Evolutionary conservation across 2,113 vertebrate species (phyloP).

Genomic region (Notarius quadriscutis): DNA sequence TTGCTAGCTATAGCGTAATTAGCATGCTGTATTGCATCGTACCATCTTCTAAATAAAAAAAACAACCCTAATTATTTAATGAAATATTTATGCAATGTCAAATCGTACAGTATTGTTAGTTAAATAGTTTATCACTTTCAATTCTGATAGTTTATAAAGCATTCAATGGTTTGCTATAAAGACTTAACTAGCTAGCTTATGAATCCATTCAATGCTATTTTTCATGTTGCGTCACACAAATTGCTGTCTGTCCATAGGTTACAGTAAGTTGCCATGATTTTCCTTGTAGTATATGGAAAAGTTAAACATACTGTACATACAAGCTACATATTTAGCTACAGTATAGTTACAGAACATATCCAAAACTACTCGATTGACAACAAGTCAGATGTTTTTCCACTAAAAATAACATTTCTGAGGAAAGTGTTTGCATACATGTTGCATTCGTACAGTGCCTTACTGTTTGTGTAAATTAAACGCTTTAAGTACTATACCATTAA

Average conservation of each 20-base stretch:
- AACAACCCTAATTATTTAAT: background rate
- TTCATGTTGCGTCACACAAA: background rate
- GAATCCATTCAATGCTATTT: background rate
- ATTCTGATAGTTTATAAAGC: background rate
- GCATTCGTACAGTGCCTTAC: no score
- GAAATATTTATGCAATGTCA: background rate
- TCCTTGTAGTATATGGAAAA: no score
- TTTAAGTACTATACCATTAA: no score
- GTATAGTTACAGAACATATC: background rate
- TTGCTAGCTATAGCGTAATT: background rate
- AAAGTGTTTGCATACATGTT: background rate
- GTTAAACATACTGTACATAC: background rate
- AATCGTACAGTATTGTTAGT: background rate
- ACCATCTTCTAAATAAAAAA: background rate
- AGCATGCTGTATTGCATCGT: background rate
- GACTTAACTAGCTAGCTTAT: background rate
- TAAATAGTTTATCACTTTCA: background rate
- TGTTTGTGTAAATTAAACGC: no score
- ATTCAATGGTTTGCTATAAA: background rate
- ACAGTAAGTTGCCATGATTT: background rate
- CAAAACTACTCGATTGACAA: background rate
- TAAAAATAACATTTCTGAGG: background rate
- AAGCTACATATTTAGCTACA: background rate
- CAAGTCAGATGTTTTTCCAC: background rate
- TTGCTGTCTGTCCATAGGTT: background rate